Evolutionary conservation across 2,888 invertebrate species (phyloP).

Genomic region (Phragmatobia fuliginosa): DNA sequence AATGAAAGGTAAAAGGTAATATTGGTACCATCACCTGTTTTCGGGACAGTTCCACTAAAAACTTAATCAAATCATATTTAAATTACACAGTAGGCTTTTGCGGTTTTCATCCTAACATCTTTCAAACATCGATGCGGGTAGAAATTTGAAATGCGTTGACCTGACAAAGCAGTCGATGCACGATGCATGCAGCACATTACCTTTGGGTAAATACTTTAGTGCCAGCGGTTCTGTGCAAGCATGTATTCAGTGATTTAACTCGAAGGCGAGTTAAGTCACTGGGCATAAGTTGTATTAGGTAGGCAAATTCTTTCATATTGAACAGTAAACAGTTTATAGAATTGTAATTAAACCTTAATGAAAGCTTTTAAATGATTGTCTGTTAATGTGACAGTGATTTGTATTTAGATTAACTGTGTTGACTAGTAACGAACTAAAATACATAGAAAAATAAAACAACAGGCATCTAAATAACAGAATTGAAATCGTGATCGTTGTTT

Average conservation of each 20-base stretch:
- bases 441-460: background rate
- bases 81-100: background rate
- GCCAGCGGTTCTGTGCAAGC: constrained; percentile 11
- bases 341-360: background rate
- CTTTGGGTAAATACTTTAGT: constrained; percentile 5
- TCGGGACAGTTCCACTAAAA: no score
- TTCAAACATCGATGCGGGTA: constrained; percentile 33
- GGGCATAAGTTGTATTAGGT: background rate
- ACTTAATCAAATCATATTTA: no score
- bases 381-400: background rate
- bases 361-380: background rate
- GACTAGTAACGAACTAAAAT: background rate
- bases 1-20: no score
- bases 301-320: background rate
- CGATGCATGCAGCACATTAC: constrained; percentile 9
- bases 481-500: background rate
- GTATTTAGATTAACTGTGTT: background rate
- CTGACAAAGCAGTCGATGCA: constrained; percentile 38
- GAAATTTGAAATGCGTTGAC: constrained; percentile 71
- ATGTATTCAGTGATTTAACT: constrained; percentile 11
- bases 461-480: background rate
- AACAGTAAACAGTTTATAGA: no score
- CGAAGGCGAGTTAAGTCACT: constrained; percentile 2
- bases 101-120: background rate
- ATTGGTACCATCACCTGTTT: no score